phyloP scores from a whole-genome alignment of 2,888 invertebrate species.

The Itoplectis maculator region DNA sequence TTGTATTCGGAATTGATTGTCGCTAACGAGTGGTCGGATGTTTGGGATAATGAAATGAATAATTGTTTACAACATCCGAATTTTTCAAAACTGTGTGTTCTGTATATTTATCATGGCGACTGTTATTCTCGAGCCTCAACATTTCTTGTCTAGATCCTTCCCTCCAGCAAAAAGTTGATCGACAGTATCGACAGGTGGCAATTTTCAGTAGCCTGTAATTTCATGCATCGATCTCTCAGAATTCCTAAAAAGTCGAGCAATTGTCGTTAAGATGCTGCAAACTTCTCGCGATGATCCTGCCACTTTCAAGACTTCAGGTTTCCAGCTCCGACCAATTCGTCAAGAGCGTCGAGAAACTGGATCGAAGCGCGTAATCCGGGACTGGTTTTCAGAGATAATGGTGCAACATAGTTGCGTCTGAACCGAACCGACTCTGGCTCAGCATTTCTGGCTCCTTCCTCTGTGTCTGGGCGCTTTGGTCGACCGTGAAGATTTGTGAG shows the following conservation, averaged over 20 bases:
- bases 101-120: no score
- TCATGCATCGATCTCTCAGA: not conserved
- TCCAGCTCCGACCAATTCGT: conserved; percentile 5
- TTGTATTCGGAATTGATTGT: not conserved
- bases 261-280: not conserved
- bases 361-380: conserved; percentile 53
- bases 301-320: not conserved
- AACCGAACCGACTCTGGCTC: conserved; percentile 13
- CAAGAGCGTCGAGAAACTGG: conserved; percentile 34
- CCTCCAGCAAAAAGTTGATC: not conserved
- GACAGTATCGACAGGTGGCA: not conserved
- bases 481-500: conserved; percentile 60
- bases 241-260: not conserved
- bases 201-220: not conserved
- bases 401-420: not conserved
- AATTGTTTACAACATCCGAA: no score
- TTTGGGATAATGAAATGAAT: no score
- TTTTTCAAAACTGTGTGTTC: no score
- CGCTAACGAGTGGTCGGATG: no score
- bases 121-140: no score
- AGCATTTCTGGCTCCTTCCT: conserved; percentile 35
- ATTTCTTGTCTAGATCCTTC: not conserved
- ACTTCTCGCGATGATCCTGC: not conserved
- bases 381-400: conserved; percentile 59
- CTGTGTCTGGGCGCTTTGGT: conserved; percentile 47